Base-by-base conservation (phyloP, 2,888 invertebrate species). In the Agonopterix heracliana region DNA sequence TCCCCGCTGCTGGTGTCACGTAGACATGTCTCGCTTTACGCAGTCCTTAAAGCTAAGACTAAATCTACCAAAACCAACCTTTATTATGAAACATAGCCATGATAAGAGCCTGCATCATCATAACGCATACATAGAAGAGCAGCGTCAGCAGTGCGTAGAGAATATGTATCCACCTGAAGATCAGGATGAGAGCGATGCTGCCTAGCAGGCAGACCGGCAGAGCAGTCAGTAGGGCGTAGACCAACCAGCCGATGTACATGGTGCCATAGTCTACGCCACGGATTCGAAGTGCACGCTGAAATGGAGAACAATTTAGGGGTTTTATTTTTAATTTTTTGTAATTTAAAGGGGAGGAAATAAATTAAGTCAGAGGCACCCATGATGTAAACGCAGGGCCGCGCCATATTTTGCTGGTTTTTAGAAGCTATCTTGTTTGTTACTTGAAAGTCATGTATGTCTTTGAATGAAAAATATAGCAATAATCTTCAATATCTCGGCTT, bases 161-260 rank as follows among this genome's bases (percentile, higher is more conserved):
- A 11, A 84, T 54, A 46, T 83, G 76, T 54, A 86, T 79, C 86
- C 86, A 86, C 10, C 86, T 63, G 68, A 85, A 86, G 53, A 83
- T 76, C 36, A 82, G 66, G 51, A 80, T 81, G 14, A 86, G 68
- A 0, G 79, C 66, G 42, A 81, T 51, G 45, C 78, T 56, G 0
- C 71, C 80, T 8, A 83, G 63, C 10, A 81, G 13, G 55, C 81
- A 80, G 44, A 71, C 62, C 0, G 86, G 86, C 10, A 81, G 43
- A 0, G 74, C 75, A 0, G 81, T 78, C 47, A 86, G 50, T 55
- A 69, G 72, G 0, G 75, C 76, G 60, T 71, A 86, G 17, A 66
- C 56, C 41, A 84, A 47, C 86, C 86, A 86, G 17, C 78, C 69
- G 3, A 74, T 8, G 59, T 86, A 86, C 62, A 86, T 78, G 0